These are phyloP conservation scores for Poeciliopsis infans DNA, from an alignment of 2,797 vertebrate species.

Conservation along the genomic window DNA sequence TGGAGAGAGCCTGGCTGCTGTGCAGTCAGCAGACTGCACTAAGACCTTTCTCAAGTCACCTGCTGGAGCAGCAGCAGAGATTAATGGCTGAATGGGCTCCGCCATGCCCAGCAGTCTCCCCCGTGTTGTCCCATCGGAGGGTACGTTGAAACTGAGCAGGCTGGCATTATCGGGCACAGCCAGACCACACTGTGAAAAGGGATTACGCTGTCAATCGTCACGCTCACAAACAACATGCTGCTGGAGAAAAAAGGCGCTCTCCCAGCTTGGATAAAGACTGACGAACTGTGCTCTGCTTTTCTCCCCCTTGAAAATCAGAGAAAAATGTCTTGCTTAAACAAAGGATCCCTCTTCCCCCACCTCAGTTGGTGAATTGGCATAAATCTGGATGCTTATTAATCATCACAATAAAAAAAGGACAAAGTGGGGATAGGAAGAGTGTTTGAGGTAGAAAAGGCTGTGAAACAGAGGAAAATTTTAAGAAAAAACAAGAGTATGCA, in stretches of 20 bases:
- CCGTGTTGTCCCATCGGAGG: slow-evolving; percentile 72
- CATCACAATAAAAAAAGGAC: slow-evolving; percentile 62
- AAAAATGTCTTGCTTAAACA: slow-evolving; percentile 73
- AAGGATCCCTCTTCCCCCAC: slow-evolving; percentile 47
- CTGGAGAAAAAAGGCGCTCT: slow-evolving; percentile 56
- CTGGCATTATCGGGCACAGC: slow-evolving; percentile 82
- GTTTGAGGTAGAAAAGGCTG: slow-evolving; percentile 44
- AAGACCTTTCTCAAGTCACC: slow-evolving; percentile 72
- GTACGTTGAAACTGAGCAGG: slow-evolving; percentile 76
- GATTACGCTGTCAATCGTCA: slow-evolving; percentile 81
- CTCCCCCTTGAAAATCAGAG: slow-evolving; percentile 62
- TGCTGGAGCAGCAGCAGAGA: slow-evolving; percentile 75
- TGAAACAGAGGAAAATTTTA: slow-evolving; percentile 32
- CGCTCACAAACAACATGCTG: slow-evolving; percentile 78
- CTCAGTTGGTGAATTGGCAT: slow-evolving; percentile 70
- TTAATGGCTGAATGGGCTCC: slow-evolving; percentile 79
- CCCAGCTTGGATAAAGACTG: slow-evolving; percentile 73
- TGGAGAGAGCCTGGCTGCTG: slow-evolving; percentile 57
- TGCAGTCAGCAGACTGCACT: slow-evolving; percentile 77
- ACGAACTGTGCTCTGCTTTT: slow-evolving; percentile 63
- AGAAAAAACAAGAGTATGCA: slow-evolving; percentile 58
- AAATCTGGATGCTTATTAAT: slow-evolving; percentile 71
- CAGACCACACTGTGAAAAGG: slow-evolving; percentile 83
- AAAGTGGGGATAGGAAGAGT: slow-evolving; percentile 26
- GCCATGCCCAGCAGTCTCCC: slow-evolving; percentile 75